Base-by-base conservation (phyloP, 1,140 invertebrate species). In the Calycopis cecrops region DNA sequence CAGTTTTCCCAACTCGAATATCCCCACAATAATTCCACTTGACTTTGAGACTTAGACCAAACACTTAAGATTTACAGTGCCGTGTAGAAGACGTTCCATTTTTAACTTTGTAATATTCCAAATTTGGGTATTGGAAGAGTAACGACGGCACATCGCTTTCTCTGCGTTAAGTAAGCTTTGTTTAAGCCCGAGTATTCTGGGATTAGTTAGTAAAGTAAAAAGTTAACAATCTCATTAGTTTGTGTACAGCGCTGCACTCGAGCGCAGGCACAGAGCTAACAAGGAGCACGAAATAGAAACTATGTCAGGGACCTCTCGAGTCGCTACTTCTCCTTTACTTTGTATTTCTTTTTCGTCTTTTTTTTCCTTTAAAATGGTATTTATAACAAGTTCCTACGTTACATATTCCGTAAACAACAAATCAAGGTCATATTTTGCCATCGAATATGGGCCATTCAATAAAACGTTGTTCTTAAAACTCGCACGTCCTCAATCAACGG, bases 111-210 rank as follows among this genome's bases (percentile, higher is more conserved):
- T 28, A 28, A 28, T 3, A 65, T 71, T 73, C 73, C 73, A 75
- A 79, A 74, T 80, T 76, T 79, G 76, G 77, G 79, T 75, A 75
- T 65, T 62, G 65, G 66, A 73, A 80, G 78, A 84, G 75, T 84
- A 75, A 84, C 78, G 80, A 76, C 80, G 80, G 76, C 74, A 68
- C 62, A 70, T 69, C 75, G 67, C 66, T 76, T 71, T 76, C 75
- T 78, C 69, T 68, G 51, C 33, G 59, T 56, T 52, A 57, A 60
- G 55, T 28, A 28, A 28, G 6, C 2, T 6, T 28, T 28, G 21
- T 28, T 28, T 28, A 2, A 28, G 6, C 21, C 2, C 2, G 6
- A 28, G 21, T 28, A 28, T 28, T 28, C 35, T 52, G 40, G 55
- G 54, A 60, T 63, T 63, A 57, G 21, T 28, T 6, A 28, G 21